Conservation (phyloP, 2,113 vertebrate genomes). For the Etheostoma cragini region DNA sequence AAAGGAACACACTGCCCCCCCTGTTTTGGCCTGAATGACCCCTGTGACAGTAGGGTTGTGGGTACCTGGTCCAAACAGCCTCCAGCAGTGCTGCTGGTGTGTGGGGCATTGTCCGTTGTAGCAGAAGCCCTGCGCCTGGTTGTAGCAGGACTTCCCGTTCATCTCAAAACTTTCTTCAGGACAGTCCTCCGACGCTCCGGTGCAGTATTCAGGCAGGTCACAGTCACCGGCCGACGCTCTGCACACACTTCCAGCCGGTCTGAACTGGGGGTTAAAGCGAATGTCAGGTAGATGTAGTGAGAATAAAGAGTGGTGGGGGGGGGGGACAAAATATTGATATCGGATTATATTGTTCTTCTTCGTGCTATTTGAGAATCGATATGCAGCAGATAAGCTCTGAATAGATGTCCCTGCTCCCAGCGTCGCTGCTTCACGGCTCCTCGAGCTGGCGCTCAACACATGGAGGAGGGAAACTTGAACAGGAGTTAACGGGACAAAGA, state of each 20-base stretch:
- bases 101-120: slow-evolving; percentile 90
- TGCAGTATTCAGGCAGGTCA: slow-evolving; percentile 90
- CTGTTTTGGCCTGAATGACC: background rate
- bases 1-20: background rate
- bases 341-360: too few relatives aligned
- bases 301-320: background rate
- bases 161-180: slow-evolving; percentile 90
- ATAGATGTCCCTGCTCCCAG: too few relatives aligned
- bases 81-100: slow-evolving; percentile 82
- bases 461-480: too few relatives aligned
- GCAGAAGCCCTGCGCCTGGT: slow-evolving; percentile 83
- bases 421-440: too few relatives aligned
- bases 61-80: slow-evolving; percentile 90
- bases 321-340: too few relatives aligned
- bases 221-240: slow-evolving; percentile 81
- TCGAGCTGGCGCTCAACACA: too few relatives aligned
- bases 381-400: too few relatives aligned
- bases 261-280: slow-evolving; percentile 78
- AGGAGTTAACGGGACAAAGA: too few relatives aligned
- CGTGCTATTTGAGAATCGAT: too few relatives aligned
- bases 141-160: slow-evolving; percentile 87
- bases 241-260: slow-evolving; percentile 77
- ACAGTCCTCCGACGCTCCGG: slow-evolving; percentile 80
- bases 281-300: background rate
- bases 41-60: too few relatives aligned